Conservation (phyloP, 2,797 vertebrate species). For the Eulemur rubriventer region DNA sequence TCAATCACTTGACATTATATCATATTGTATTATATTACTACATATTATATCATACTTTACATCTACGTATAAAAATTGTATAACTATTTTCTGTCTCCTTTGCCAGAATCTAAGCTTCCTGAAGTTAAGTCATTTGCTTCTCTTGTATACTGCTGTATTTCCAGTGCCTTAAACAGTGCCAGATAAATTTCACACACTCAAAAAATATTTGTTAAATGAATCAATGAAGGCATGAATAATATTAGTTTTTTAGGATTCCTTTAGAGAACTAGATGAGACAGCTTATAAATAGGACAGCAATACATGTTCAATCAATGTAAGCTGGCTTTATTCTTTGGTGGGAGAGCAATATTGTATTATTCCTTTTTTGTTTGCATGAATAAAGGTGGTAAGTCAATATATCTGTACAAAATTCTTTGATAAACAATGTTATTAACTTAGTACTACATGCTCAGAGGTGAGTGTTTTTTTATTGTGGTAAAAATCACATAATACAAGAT, state of each 20-base stretch:
- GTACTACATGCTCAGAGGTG: background rate
- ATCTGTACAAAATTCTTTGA: background rate
- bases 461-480: background rate
- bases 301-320: background rate
- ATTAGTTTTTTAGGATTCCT: background rate
- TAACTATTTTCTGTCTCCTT: slow-evolving; percentile 34
- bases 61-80: background rate
- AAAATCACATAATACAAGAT: background rate
- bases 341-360: background rate
- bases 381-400: background rate
- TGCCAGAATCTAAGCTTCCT: background rate
- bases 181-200: background rate
- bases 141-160: background rate
- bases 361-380: background rate
- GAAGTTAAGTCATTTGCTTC: background rate
- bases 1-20: background rate
- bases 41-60: background rate
- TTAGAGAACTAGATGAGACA: background rate
- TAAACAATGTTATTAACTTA: slow-evolving; percentile 17
- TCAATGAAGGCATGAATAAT: background rate
- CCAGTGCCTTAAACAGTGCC: background rate
- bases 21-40: background rate
- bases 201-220: slow-evolving; percentile 26
- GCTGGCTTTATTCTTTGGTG: background rate
- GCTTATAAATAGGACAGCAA: background rate